A percentile compares a stretch with the other conserved stretches of the same genome.
Conservation (phyloP, 53 echinoderm and acorn worm species). For the Echinarachnius parma region DNA sequence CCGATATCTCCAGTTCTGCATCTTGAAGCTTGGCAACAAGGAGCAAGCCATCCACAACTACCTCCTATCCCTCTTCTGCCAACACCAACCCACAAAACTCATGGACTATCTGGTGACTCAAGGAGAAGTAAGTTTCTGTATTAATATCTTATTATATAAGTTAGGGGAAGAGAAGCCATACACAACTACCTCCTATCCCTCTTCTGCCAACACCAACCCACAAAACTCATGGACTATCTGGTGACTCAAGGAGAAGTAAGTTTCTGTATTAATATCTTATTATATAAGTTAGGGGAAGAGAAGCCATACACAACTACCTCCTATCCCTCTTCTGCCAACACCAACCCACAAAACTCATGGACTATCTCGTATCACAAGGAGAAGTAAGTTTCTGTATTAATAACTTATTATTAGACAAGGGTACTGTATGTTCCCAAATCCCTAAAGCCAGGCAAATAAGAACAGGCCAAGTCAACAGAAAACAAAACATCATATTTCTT, state of each 20-base stretch:
- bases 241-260: conserved; percentile 81
- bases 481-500: too few relatives aligned
- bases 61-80: conserved; percentile 84
- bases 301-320: conserved; percentile 98
- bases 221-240: conserved; percentile 87
- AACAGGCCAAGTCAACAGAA: too few relatives aligned
- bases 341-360: conserved; percentile 81
- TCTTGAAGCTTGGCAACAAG: conserved; percentile 64
- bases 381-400: conserved; percentile 64
- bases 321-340: conserved; percentile 88
- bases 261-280: too few relatives aligned
- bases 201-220: conserved; percentile 79
- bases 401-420: too few relatives aligned
- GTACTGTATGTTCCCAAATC: too few relatives aligned
- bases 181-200: conserved; percentile 94
- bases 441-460: too few relatives aligned
- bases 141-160: too few relatives aligned
- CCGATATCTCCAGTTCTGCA: conserved; percentile 87
- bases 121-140: conserved; percentile 69
- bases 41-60: conserved; percentile 98
- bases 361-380: conserved; percentile 72
- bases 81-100: conserved; percentile 75
- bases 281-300: too few relatives aligned
- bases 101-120: conserved; percentile 78
- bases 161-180: too few relatives aligned